Evolutionary conservation across 2,113 vertebrate genomes (phyloP), one percentile per base, ranked within the genome.

Genomic region (Halcyon senegalensis): DNA sequence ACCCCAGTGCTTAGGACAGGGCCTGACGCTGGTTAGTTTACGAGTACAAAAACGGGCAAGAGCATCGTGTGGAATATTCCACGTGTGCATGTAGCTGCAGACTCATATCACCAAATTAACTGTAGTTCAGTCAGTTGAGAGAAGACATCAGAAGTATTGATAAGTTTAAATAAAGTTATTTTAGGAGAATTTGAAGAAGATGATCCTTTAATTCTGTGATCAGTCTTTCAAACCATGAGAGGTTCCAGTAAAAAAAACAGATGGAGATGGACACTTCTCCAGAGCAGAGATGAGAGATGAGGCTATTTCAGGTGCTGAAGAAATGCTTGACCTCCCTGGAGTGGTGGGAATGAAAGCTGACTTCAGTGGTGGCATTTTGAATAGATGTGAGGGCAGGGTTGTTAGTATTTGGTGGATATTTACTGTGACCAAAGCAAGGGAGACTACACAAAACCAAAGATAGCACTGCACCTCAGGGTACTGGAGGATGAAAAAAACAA

Each of bases 171-270:
- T 50, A 30, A 80, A 63, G 12, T 48, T 74, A 23, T 43, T 75
- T 63, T 64, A 64, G 55, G 25, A 56, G 43, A 85, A 79, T 68
- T 84, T 0, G 0, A 68, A 87, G 43, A 19, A 46, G 17, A 14
- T 0, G 0, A 5, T 79, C 27, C 23, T 64, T 77, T 82, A 14
- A 81, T 82, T 74, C 25, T 7, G 1, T n/a, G 24, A 16, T 64
- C 14, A 1, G 8, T 37, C 37, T 41, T 58, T 63, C 60, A 81
- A 55, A 44, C 5, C 5, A 1, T 39, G 46, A 33, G 30, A 70
- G 6, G 6, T 80, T 87, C 31, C 59, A 55, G 50, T 62, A 33
- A 55, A 83, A 43, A 43, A 95, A 70, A 55, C 30, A 41, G 20
- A 78, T 58, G 59, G 80, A 64, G 28, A 56, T 44, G 58, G n/a